Conservation (phyloP, 2,113 vertebrate genomes). For the Anhinga anhinga region DNA sequence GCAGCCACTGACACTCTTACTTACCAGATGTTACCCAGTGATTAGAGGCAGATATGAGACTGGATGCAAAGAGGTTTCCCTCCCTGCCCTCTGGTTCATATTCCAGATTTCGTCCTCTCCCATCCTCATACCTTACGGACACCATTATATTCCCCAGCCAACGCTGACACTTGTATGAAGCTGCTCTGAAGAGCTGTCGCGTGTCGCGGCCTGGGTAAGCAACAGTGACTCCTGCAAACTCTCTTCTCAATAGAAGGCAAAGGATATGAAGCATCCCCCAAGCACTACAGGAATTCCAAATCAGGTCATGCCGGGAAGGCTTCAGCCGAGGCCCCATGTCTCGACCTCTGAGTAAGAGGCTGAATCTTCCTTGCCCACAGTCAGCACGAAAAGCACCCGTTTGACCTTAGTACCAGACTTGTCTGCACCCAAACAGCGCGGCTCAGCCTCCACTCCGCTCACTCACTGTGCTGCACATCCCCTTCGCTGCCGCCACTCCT, state of each 20-base stretch:
- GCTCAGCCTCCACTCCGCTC: background rate
- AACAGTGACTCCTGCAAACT: background rate
- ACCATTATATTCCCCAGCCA: background rate
- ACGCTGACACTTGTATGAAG: rapidly evolving
- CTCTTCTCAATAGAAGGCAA: background rate
- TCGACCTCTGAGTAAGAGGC: background rate
- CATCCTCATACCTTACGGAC: rapidly evolving
- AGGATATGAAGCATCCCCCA: background rate
- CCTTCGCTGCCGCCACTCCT: too few species aligned
- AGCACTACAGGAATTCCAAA: background rate
- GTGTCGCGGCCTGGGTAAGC: background rate
- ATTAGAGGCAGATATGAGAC: background rate
- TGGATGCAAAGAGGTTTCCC: background rate
- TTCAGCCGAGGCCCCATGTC: rapidly evolving
- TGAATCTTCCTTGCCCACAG: background rate
- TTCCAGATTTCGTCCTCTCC: background rate
- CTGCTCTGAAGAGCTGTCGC: background rate
- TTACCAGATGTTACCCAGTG: background rate
- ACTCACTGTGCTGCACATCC: background rate
- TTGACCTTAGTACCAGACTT: background rate
- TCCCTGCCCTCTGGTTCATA: background rate
- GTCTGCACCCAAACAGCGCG: background rate
- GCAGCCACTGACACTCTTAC: background rate
- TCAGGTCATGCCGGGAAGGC: background rate
- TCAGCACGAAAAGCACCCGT: rapidly evolving